These are phyloP conservation scores for fruit fly (Drosophila melanogaster) DNA, from an alignment of 1,140 invertebrate species.

Conservation along the genomic window Release_6_plus_ISO1_MT NC_004354.4:17439501-17440000, in stretches of 20 bases:
- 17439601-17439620: not conserved
- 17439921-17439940: too few species aligned
- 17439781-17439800: too few species aligned
- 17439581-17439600: not conserved
- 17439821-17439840: too few species aligned
- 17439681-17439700: slow-evolving; percentile 9
- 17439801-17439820: too few species aligned
- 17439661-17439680: not conserved
- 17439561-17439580: not conserved
- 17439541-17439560: slow-evolving; percentile 16
- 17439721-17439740: not conserved
- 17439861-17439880: not conserved
- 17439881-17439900: not conserved
- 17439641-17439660: not conserved
- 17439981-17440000: slow-evolving; percentile 15
- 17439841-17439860: too few species aligned
- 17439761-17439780: not conserved
- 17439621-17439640: not conserved
- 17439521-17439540: slow-evolving; percentile 6
- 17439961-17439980: not conserved
- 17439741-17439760: not conserved
- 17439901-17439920: not conserved
- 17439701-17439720: not conserved
- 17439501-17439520: slow-evolving; percentile 22
- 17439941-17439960: too few species aligned